Evolutionary conservation across 2,888 invertebrate species (phyloP), one percentile per base, ranked within the genome.

Genomic region (Melanotus villosus): DNA sequence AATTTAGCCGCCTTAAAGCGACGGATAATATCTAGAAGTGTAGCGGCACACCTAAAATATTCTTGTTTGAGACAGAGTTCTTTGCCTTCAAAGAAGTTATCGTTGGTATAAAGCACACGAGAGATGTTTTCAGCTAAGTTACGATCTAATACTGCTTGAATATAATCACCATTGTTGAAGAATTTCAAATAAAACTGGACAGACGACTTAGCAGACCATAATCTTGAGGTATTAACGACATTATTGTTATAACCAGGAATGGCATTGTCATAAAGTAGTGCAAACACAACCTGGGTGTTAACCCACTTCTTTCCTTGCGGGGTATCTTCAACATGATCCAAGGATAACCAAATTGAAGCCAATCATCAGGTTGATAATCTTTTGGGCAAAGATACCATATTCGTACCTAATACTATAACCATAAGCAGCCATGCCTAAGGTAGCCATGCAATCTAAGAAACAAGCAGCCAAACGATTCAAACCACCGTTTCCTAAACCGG

Each of bases 341-440:
- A 0, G 99, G 99, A 85, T 98, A 99, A 67, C 98, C 99, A 86
- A 91, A 98, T 52, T 98, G 90, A 77, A 99, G 88, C 99, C 99
- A 99, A 86, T 99, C 99, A 82, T 99, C 99, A 0, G 99, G 99
- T 98, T 94, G 75, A 91, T 89, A 78, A 99, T 98, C 85, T 94
- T 94, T 85, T 99, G 99, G 1, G 98, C 93, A 84, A 99, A 99
- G 81, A 99, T 99, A 76, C 99, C 99, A 84, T 99, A 99, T 83
- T 99, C 99, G 85, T 99, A 99, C 77, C 99, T 91, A 75, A 99
- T 93, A 79, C 98, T 99, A 86, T 99, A 99, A 74, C 99, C 99
- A 84, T 99, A 98, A 12, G 99, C 99, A 50, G 99, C 98, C 81
- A 99, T 88, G 7, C 98, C 98, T 26, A 99, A 87, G 0, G 98